Evolutionary conservation across 2,888 invertebrate species (phyloP).

Genomic region (Stramonita haemastoma): DNA sequence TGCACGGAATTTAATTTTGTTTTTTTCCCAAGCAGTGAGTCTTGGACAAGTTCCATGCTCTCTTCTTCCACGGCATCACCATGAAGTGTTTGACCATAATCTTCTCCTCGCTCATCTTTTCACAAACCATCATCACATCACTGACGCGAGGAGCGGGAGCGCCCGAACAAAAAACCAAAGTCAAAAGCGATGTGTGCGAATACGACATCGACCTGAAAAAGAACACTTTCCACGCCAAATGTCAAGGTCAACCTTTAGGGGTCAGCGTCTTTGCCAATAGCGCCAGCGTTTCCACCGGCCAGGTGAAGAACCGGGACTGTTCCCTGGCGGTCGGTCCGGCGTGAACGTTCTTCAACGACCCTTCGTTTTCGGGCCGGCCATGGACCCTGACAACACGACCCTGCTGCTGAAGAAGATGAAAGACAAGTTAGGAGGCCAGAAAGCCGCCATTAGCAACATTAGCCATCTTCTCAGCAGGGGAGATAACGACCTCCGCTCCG

Average conservation of each 20-base stretch:
- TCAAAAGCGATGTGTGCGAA: slow-evolving; percentile 50
- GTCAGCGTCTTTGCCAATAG: slow-evolving; percentile 52
- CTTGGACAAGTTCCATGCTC: too few relatives aligned
- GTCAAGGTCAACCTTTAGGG: slow-evolving; percentile 47
- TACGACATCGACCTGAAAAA: slow-evolving; percentile 51
- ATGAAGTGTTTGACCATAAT: neutral
- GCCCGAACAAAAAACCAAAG: neutral
- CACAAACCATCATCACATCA: neutral
- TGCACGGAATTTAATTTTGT: too few relatives aligned
- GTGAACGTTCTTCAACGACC: neutral
- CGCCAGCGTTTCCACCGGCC: slow-evolving; percentile 39
- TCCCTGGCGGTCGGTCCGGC: neutral
- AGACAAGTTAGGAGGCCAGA: slow-evolving; percentile 54
- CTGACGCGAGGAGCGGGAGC: neutral
- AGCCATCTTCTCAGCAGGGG: slow-evolving; percentile 58
- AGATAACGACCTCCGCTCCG: slow-evolving; percentile 58
- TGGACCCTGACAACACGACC: slow-evolving; percentile 52
- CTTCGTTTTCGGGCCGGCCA: neutral
- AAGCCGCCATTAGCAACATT: slow-evolving; percentile 59
- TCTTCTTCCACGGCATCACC: too few relatives aligned
- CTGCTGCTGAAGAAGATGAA: slow-evolving; percentile 56
- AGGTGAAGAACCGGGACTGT: neutral
- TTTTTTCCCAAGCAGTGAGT: too few relatives aligned
- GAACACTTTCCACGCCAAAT: slow-evolving; percentile 51
- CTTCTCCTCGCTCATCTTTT: neutral